phyloP scores from a whole-genome alignment of 2,113 vertebrate species.

The Australoheros scitulus region DNA sequence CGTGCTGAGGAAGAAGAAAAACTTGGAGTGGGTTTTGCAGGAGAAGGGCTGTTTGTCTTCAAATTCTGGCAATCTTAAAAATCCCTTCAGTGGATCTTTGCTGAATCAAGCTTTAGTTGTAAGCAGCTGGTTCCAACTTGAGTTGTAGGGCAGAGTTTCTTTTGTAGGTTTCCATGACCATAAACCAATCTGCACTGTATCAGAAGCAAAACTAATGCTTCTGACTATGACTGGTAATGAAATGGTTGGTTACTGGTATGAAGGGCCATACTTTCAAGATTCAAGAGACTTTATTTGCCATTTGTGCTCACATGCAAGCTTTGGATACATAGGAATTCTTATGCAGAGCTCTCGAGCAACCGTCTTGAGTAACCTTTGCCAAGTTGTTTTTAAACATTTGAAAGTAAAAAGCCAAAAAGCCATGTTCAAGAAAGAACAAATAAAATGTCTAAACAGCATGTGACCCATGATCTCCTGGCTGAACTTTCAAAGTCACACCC shows the following conservation, averaged over 20 bases:
- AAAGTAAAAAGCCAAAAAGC: neutral
- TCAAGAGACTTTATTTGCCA: no score
- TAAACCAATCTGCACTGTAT: neutral
- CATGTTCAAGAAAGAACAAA: neutral
- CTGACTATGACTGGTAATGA: neutral
- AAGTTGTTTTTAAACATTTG: neutral
- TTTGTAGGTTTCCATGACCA: neutral
- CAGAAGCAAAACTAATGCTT: neutral
- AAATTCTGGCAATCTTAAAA: no score
- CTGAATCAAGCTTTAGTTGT: no score
- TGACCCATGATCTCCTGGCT: neutral
- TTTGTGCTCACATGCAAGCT: no score
- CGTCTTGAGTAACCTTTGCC: neutral
- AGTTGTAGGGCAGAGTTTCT: no score
- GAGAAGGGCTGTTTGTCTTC: no score
- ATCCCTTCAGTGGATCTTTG: no score
- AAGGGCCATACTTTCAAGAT: neutral
- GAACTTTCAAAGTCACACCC: neutral
- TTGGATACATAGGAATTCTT: no score
- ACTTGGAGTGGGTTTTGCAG: no score
- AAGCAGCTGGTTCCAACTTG: no score
- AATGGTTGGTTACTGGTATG: neutral
- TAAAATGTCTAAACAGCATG: neutral
- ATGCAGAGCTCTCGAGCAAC: neutral
- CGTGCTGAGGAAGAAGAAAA: no score